A percentile compares a stretch with the other conserved stretches of the same genome.
Evolutionary conservation across 1,140 invertebrate species (phyloP).

Genomic region (Achroia grisella): DNA sequence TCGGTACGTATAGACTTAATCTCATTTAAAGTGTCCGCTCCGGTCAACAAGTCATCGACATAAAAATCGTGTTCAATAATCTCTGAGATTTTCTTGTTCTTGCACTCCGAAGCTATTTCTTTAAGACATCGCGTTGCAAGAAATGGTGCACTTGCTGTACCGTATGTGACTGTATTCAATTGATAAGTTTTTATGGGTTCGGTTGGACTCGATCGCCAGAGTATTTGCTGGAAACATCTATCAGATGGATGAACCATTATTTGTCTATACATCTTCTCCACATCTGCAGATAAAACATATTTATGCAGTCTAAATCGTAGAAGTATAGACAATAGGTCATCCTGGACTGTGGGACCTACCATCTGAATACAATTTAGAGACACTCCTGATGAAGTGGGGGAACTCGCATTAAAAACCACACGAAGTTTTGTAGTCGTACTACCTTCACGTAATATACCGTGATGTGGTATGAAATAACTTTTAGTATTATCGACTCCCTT

Average conservation of each 20-base stretch:
- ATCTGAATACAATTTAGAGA: slow-evolving; percentile 33
- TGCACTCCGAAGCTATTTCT: slow-evolving; percentile 24
- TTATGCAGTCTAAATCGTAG: too few relatives aligned
- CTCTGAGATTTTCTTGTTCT: slow-evolving; percentile 17
- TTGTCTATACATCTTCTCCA: too few relatives aligned
- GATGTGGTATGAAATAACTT: too few relatives aligned
- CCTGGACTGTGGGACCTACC: slow-evolving; percentile 25
- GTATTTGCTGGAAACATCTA: slow-evolving; percentile 35
- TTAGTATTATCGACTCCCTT: neutral
- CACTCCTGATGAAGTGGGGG: slow-evolving; percentile 20
- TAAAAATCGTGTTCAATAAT: slow-evolving; percentile 55
- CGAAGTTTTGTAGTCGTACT: slow-evolving; percentile 24
- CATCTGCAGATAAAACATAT: too few relatives aligned
- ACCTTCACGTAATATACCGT: slow-evolving; percentile 17
- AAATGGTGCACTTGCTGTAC: slow-evolving; percentile 34
- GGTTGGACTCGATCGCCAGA: slow-evolving; percentile 31
- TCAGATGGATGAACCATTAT: too few relatives aligned
- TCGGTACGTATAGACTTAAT: too few relatives aligned
- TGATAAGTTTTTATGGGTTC: slow-evolving; percentile 15
- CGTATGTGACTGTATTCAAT: too few relatives aligned
- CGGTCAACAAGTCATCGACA: slow-evolving; percentile 63
- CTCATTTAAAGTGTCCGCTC: too few relatives aligned
- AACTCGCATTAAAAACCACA: too few relatives aligned
- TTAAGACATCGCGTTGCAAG: slow-evolving; percentile 32
- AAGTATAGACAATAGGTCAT: slow-evolving; percentile 45